These are phyloP conservation scores for Pteruthius melanotis DNA, from an alignment of 2,113 vertebrate genomes.

Conservation along the genomic window DNA sequence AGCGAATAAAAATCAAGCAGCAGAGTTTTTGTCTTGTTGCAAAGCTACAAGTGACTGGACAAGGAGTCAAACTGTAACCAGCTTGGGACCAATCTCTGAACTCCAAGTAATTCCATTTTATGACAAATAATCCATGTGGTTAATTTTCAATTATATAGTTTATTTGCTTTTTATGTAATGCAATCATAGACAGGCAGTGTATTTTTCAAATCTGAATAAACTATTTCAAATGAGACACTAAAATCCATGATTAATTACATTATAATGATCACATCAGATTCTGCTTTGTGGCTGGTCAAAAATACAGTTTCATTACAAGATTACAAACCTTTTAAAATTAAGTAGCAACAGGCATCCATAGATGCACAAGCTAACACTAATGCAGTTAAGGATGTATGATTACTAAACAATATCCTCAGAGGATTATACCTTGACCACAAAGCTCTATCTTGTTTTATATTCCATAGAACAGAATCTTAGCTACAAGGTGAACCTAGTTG, in stretches of 20 bases:
- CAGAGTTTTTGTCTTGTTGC: neutral
- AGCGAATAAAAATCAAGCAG: neutral
- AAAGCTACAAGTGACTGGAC: neutral
- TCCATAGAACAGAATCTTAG: neutral
- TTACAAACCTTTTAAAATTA: conserved; percentile 55
- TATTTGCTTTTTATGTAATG: conserved; percentile 47
- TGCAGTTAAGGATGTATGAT: neutral
- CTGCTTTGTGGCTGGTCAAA: conserved; percentile 18
- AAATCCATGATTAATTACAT: conserved; percentile 52
- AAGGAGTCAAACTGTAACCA: neutral
- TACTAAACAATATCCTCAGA: neutral
- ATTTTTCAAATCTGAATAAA: conserved; percentile 45
- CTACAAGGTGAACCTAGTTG: neutral
- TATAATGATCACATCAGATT: conserved; percentile 46
- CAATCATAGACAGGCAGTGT: conserved; percentile 7
- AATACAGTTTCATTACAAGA: conserved; percentile 44
- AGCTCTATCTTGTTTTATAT: neutral
- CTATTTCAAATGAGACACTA: conserved; percentile 27
- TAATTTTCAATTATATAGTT: conserved; percentile 9
- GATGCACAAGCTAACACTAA: neutral
- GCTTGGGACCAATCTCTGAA: neutral
- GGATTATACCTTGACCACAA: neutral
- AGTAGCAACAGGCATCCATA: neutral
- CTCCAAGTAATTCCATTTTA: neutral
- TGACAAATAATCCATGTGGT: neutral